Percentiles rank a stretch among this genome's conserved stretches.
Evolutionary conservation across 2,113 vertebrate genomes (phyloP).

Genomic region (Pholis gunnellus): DNA sequence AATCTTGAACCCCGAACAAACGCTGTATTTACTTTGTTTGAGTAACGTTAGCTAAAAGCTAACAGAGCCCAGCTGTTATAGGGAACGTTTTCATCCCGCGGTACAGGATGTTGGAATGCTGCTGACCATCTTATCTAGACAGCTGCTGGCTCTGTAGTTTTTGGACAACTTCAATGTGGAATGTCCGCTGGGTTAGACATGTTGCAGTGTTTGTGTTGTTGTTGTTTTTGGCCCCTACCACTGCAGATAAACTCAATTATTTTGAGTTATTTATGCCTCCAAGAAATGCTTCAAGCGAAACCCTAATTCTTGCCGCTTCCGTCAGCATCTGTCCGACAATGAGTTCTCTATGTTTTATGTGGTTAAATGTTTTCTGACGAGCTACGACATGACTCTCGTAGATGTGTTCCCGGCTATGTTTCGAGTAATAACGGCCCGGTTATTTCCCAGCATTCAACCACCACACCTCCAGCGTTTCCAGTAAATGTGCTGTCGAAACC

Average conservation of each 20-base stretch:
- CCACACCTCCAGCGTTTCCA: not conserved
- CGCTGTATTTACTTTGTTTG: not conserved
- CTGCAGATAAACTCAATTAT: not conserved
- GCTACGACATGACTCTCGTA: not conserved
- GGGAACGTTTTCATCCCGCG: not conserved
- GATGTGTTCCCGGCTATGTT: not conserved
- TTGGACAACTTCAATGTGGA: not conserved
- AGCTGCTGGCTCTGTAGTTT: not conserved
- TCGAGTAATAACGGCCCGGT: not conserved
- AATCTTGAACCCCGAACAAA: not conserved
- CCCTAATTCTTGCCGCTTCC: not conserved
- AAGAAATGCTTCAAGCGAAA: not conserved
- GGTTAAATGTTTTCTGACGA: not conserved
- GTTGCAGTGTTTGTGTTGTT: too few species aligned
- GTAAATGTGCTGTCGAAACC: not conserved
- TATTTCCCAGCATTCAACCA: slow-evolving; percentile 6
- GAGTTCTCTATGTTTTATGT: not conserved
- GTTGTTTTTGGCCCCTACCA: not conserved
- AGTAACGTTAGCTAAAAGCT: too few species aligned
- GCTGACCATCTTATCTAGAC: not conserved
- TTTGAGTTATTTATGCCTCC: not conserved
- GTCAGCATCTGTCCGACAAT: not conserved
- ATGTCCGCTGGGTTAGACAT: too few species aligned
- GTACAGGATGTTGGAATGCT: not conserved
- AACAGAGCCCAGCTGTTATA: not conserved